Evolutionary conservation across 35 echinoderm and acorn worm genomes (phyloP).

Genomic region (Ptychodera flava): DNA sequence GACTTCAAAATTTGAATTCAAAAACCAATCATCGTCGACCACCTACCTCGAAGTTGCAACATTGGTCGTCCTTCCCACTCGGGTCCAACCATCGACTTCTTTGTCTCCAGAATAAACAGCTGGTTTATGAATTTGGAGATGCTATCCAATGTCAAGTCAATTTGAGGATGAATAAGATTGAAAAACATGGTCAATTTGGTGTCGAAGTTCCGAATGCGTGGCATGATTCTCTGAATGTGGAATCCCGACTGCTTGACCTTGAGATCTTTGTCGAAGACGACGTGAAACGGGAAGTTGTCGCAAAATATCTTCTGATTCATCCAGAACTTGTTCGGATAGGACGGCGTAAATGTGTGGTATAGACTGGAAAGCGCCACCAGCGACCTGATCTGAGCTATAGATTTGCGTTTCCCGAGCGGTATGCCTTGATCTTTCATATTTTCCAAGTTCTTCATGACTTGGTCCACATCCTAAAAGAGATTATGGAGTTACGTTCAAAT

Average conservation of each 20-base stretch:
- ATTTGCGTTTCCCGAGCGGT: background rate
- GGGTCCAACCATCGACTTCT: conserved; percentile 50
- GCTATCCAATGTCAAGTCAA: conserved; percentile 84
- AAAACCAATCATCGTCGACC: background rate
- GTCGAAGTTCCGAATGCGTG: conserved; percentile 44
- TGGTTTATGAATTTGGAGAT: conserved; percentile 97
- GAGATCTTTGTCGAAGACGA: conserved; percentile 77
- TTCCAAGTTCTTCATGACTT: conserved; percentile 25
- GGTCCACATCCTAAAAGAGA: conserved; percentile 13
- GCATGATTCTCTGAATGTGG: conserved; percentile 84
- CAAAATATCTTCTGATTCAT: conserved; percentile 83
- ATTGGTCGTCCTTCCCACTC: conserved; percentile 74
- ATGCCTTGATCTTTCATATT: conserved; percentile 9
- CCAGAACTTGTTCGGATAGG: conserved; percentile 88
- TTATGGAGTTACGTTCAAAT: background rate
- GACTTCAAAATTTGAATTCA: too few relatives aligned
- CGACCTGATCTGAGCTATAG: conserved; percentile 8
- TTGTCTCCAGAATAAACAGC: conserved; percentile 95
- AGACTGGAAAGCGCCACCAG: conserved; percentile 52
- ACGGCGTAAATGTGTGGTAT: conserved; percentile 49
- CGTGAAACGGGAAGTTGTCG: conserved; percentile 93
- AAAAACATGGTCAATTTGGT: conserved; percentile 64
- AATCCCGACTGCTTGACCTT: conserved; percentile 72
- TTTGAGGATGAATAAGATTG: conserved; percentile 90
- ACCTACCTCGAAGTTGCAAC: conserved; percentile 85